phyloP scores from a whole-genome alignment of 2,888 invertebrate species.

The Gortyna flavago region DNA sequence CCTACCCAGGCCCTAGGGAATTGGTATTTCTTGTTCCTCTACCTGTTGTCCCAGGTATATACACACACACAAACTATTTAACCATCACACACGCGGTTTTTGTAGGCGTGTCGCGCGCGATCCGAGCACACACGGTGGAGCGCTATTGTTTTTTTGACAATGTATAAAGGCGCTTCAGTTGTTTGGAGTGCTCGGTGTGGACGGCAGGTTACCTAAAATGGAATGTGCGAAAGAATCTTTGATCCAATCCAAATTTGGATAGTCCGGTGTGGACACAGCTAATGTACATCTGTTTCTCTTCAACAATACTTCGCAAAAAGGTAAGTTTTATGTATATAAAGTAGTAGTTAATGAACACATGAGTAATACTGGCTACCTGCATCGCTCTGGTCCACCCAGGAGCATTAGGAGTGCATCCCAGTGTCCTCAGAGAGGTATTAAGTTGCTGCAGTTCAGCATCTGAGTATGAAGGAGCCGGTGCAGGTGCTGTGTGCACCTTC shows the following conservation, averaged over 20 bases:
- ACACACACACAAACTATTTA: not conserved
- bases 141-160: not conserved
- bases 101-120: not conserved
- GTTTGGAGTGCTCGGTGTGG: not conserved
- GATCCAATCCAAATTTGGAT: not conserved
- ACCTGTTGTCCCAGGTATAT: not conserved
- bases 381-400: constrained; percentile 92
- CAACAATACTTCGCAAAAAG: no score
- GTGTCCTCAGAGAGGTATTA: constrained; percentile 91
- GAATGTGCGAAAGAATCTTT: not conserved
- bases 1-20: not conserved
- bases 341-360: constrained; percentile 2
- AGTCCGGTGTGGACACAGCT: not conserved
- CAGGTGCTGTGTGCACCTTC: constrained; percentile 76
- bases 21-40: not conserved
- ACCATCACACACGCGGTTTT: not conserved
- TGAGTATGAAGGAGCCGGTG: constrained; percentile 86
- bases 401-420: constrained; percentile 89
- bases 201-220: not conserved
- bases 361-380: constrained; percentile 84
- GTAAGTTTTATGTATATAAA: not conserved
- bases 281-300: not conserved
- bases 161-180: not conserved
- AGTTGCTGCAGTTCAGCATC: constrained; percentile 91
- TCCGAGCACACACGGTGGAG: not conserved